These are phyloP conservation scores for Syngnathus typhle DNA, from an alignment of 2,113 vertebrate genomes.

Conservation along the genomic window DNA sequence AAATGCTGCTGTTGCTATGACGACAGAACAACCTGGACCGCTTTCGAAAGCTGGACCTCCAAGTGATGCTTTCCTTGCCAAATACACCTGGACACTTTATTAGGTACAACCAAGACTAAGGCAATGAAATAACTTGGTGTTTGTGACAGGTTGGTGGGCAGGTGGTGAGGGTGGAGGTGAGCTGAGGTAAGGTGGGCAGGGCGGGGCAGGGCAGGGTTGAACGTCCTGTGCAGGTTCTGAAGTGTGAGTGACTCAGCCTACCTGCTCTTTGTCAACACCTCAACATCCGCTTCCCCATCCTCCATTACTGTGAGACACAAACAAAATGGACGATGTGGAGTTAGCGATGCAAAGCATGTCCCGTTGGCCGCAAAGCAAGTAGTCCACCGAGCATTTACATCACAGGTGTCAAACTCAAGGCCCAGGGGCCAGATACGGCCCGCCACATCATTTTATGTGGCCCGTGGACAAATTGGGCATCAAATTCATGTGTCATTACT, in stretches of 20 bases:
- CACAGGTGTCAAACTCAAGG: too few relatives aligned
- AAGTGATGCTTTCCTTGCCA: too few relatives aligned
- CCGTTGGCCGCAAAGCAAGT: too few relatives aligned
- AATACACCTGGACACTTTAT: too few relatives aligned
- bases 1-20: slow-evolving; percentile 26
- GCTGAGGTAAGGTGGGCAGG: not conserved
- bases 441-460: too few relatives aligned
- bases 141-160: not conserved
- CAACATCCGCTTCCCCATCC: slow-evolving; percentile 78
- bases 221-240: slow-evolving; percentile 23
- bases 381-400: not conserved
- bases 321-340: not conserved
- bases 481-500: too few relatives aligned
- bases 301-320: slow-evolving; percentile 72
- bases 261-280: slow-evolving; percentile 80
- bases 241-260: slow-evolving; percentile 70
- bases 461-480: too few relatives aligned
- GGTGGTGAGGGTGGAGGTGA: not conserved
- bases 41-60: slow-evolving; percentile 24
- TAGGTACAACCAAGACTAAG: too few relatives aligned
- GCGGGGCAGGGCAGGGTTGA: not conserved
- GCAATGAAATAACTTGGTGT: not conserved
- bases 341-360: not conserved
- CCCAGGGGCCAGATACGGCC: too few relatives aligned
- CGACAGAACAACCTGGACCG: slow-evolving; percentile 17